Percentiles rank a stretch among this genome's conserved stretches.
Conservation (phyloP, 53 echinoderm and acorn worm genomes). For the Stichopus horrens region DNA sequence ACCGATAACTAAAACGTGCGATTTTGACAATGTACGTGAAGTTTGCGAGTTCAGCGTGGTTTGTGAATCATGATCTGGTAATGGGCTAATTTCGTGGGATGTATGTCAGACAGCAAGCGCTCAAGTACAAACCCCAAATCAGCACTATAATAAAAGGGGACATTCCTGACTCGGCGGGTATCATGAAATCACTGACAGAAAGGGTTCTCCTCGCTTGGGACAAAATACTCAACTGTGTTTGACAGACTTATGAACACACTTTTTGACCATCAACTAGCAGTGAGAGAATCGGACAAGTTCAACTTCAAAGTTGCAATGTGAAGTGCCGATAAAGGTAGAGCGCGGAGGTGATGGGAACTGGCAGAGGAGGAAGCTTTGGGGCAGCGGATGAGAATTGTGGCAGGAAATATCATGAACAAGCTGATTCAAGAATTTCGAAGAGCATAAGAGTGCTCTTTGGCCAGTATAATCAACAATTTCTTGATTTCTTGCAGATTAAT, state of each 20-base stretch:
- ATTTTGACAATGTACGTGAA: not conserved
- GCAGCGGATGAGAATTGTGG: too few species aligned
- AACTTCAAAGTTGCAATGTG: too few species aligned
- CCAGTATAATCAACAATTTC: too few species aligned
- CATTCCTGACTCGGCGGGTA: conserved; percentile 43
- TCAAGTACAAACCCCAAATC: not conserved
- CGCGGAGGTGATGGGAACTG: too few species aligned
- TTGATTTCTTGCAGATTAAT: too few species aligned
- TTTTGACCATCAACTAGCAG: not conserved
- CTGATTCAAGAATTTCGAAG: too few species aligned
- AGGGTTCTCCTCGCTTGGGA: not conserved
- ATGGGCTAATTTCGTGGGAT: not conserved
- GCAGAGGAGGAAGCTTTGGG: too few species aligned
- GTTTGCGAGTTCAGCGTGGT: not conserved
- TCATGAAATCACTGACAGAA: conserved; percentile 24
- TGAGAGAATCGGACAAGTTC: too few species aligned
- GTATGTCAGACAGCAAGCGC: not conserved
- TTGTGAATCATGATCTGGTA: not conserved
- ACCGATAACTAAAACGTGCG: not conserved
- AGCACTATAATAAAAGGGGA: not conserved
- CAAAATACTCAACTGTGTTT: conserved; percentile 2
- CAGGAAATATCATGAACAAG: too few species aligned
- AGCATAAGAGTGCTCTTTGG: too few species aligned
- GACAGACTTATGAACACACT: not conserved
- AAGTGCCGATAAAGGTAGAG: too few species aligned